Percentiles rank a stretch among this genome's conserved stretches.
Conservation (phyloP, 2,888 invertebrate genomes). For the Griposia aprilina region DNA sequence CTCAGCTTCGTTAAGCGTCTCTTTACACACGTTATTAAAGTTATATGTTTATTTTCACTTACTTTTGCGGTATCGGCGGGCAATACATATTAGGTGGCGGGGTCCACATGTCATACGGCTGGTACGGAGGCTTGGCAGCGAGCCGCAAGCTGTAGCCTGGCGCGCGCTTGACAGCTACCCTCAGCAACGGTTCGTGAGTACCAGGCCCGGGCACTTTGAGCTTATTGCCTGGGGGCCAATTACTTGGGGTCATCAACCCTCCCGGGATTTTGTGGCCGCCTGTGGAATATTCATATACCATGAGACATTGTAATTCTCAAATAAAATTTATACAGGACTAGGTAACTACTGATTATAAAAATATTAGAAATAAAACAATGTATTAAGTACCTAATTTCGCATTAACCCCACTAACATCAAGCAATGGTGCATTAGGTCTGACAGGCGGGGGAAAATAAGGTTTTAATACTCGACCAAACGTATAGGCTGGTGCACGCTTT, state of each 20-base stretch:
- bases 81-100: conserved; percentile 85
- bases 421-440: conserved; percentile 73
- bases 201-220: conserved; percentile 79
- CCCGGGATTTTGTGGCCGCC: conserved; percentile 76
- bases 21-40: neutral
- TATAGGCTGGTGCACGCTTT: conserved; percentile 83
- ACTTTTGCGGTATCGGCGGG: conserved; percentile 77
- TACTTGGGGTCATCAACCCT: conserved; percentile 74
- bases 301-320: too few relatives aligned
- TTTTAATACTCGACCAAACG: conserved; percentile 78
- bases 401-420: conserved; percentile 66
- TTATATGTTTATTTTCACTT: conserved; percentile 38
- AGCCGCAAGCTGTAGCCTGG: conserved; percentile 79
- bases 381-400: conserved; percentile 41
- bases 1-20: neutral
- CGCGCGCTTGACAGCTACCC: conserved; percentile 69
- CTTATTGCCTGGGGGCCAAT: conserved; percentile 67
- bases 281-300: conserved; percentile 55
- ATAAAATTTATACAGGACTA: neutral
- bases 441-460: conserved; percentile 65
- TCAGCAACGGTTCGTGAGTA: conserved; percentile 70
- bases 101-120: conserved; percentile 82
- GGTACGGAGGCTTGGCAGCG: conserved; percentile 75
- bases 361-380: neutral
- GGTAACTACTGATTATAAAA: neutral